A percentile compares a stretch with the other conserved stretches of the same genome.
phyloP scores from a whole-genome alignment of 2,113 vertebrate genomes.

The Climacteris rufus region DNA sequence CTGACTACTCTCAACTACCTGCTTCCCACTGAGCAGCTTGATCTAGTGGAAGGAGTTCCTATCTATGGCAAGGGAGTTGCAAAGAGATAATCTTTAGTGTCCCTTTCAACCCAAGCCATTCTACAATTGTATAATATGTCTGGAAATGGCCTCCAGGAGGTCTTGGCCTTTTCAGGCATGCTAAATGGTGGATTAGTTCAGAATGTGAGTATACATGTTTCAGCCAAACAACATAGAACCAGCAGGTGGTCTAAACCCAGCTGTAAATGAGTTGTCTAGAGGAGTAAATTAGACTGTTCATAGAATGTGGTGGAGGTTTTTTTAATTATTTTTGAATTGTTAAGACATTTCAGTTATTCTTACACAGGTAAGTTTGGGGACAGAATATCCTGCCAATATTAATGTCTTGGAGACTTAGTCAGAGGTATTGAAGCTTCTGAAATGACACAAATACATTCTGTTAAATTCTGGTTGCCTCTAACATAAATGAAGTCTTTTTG shows the following conservation, averaged over 20 bases:
- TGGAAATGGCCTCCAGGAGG: not conserved
- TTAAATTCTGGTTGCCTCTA: not conserved
- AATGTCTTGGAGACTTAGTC: not conserved
- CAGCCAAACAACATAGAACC: not conserved
- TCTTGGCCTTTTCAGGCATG: not conserved
- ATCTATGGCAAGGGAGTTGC: not conserved
- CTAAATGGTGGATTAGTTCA: not conserved
- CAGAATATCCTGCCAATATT: not conserved
- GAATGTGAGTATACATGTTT: not conserved
- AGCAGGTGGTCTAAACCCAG: not conserved
- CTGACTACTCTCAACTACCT: not conserved
- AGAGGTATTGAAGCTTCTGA: not conserved
- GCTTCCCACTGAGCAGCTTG: not conserved
- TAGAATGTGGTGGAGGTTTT: accelerated
- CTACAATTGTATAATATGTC: not conserved
- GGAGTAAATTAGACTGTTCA: not conserved
- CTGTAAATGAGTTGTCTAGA: not conserved
- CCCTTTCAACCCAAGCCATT: not conserved
- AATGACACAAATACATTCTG: not conserved
- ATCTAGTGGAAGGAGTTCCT: not conserved
- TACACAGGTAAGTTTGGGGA: not conserved
- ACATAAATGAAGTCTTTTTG: not conserved
- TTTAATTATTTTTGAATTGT: not conserved
- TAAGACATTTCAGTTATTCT: not conserved
- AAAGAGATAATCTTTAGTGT: not conserved